Conservation (phyloP, 2,797 vertebrate species). For the Natrix natrix region DNA sequence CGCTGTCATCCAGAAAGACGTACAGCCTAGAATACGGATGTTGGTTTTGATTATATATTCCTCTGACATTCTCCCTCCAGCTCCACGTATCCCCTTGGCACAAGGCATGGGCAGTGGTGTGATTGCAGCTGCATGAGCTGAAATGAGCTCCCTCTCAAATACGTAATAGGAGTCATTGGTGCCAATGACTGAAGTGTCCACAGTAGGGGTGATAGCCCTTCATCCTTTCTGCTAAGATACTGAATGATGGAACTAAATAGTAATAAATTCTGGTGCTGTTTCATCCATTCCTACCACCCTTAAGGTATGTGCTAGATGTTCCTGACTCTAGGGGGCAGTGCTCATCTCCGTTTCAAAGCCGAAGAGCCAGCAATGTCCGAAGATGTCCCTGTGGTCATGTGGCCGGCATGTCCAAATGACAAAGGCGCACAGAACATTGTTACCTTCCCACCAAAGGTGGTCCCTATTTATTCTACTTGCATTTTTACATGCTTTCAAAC, state of each 20-base stretch:
- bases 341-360: no score
- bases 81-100: fast-evolving
- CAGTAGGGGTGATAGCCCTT: background rate
- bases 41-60: background rate
- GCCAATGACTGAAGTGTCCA: background rate
- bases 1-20: background rate
- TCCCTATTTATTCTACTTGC: no score
- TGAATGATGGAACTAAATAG: background rate
- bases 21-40: background rate
- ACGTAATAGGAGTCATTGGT: background rate
- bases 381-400: no score
- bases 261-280: fast-evolving
- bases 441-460: no score
- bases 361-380: no score
- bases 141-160: background rate
- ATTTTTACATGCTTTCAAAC: no score
- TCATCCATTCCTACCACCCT: background rate
- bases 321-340: no score
- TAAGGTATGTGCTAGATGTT: no score
- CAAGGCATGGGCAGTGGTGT: background rate
- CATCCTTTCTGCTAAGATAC: background rate
- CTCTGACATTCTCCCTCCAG: background rate
- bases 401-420: no score
- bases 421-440: no score
- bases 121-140: background rate